Evolutionary conservation across 2,113 vertebrate genomes (phyloP).

Genomic region (Stigmatopora nigra): DNA sequence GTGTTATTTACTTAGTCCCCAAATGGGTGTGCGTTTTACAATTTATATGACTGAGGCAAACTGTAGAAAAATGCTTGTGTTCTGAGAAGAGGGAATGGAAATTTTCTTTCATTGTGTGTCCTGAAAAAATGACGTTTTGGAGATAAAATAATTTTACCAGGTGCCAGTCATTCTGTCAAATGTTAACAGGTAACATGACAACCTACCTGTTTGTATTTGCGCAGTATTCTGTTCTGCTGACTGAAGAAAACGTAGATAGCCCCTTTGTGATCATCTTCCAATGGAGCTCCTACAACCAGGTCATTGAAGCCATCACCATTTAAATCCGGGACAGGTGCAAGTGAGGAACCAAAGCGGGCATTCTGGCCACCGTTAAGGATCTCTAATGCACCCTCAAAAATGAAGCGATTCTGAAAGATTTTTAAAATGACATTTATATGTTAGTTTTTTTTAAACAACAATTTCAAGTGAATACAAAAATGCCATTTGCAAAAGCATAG

Average conservation of each 20-base stretch:
- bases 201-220: conserved; percentile 85
- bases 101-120: neutral
- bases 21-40: no score
- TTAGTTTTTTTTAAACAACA: neutral
- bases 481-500: neutral
- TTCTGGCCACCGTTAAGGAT: conserved; percentile 83
- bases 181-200: neutral
- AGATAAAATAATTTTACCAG: neutral
- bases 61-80: no score
- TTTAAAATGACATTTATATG: neutral
- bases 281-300: conserved; percentile 83
- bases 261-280: conserved; percentile 85
- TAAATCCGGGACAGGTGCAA: conserved; percentile 82
- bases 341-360: conserved; percentile 85
- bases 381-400: conserved; percentile 73
- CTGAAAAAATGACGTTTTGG: neutral
- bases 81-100: no score
- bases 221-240: conserved; percentile 71
- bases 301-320: conserved; percentile 90
- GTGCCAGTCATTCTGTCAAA: neutral
- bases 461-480: neutral
- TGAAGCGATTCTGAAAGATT: conserved; percentile 69
- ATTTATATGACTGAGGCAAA: no score
- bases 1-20: no score
- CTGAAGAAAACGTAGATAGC: conserved; percentile 87